Evolutionary conservation across 1,140 invertebrate species (phyloP).

Genomic region (Trinorchestia longiramus): DNA sequence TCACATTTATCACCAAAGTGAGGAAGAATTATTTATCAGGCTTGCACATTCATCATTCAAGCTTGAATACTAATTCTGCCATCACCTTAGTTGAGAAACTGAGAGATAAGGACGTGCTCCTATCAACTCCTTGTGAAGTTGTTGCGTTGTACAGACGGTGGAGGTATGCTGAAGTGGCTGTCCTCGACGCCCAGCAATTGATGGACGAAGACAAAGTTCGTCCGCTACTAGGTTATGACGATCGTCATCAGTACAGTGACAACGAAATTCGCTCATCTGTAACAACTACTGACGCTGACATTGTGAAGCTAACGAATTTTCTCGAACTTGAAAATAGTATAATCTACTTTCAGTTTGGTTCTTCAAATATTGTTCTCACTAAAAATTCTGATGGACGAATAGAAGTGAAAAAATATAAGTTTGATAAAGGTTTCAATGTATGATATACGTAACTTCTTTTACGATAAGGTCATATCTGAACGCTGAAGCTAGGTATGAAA

Average conservation of each 20-base stretch:
- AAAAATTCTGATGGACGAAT: slow-evolving; percentile 57
- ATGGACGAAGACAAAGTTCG: slow-evolving; percentile 55
- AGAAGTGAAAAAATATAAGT: neutral
- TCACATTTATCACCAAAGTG: slow-evolving; percentile 55
- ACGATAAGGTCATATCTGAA: no score
- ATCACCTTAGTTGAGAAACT: neutral
- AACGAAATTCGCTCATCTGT: slow-evolving; percentile 59
- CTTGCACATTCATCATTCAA: slow-evolving; percentile 57
- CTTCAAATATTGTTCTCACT: slow-evolving; percentile 56
- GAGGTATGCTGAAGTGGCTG: slow-evolving; percentile 57
- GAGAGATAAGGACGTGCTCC: neutral
- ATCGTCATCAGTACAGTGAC: slow-evolving; percentile 63
- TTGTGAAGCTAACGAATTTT: slow-evolving; percentile 52
- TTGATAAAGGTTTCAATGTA: neutral
- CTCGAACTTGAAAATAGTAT: slow-evolving; percentile 52
- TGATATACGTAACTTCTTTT: neutral
- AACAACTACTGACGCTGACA: slow-evolving; percentile 45
- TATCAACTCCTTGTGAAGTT: neutral
- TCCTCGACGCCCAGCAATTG: slow-evolving; percentile 36
- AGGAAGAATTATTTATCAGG: slow-evolving; percentile 58
- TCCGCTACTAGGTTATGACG: slow-evolving; percentile 61
- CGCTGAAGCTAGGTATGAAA: no score
- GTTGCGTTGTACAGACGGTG: slow-evolving; percentile 58
- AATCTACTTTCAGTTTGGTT: slow-evolving; percentile 58
- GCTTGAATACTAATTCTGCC: neutral